These are phyloP conservation scores for Melieria crassipennis DNA, from an alignment of 2,888 invertebrate genomes.

Conservation along the genomic window DNA sequence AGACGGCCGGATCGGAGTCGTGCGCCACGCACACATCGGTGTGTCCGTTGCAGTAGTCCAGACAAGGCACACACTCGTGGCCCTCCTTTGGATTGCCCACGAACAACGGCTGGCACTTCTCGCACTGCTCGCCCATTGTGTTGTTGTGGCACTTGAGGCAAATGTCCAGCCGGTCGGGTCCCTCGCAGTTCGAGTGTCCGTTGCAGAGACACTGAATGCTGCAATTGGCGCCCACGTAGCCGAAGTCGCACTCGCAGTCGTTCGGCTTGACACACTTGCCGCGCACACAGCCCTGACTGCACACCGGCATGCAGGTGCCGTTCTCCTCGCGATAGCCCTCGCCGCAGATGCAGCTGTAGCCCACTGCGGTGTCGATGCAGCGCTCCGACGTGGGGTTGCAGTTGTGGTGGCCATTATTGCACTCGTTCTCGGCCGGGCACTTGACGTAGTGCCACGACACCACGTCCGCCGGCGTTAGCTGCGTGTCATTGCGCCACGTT, in stretches of 20 bases:
- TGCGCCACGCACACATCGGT: slow-evolving; percentile 79
- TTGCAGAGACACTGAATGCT: slow-evolving; percentile 94
- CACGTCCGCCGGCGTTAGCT: slow-evolving; percentile 66
- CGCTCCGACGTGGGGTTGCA: slow-evolving; percentile 88
- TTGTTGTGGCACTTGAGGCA: slow-evolving; percentile 90
- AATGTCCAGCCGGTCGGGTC: slow-evolving; percentile 82
- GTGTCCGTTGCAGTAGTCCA: slow-evolving; percentile 90
- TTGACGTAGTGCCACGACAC: slow-evolving; percentile 89
- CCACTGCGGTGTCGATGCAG: slow-evolving; percentile 78
- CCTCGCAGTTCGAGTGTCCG: slow-evolving; percentile 91
- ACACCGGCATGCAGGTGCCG: slow-evolving; percentile 80
- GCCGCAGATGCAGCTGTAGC: slow-evolving; percentile 86
- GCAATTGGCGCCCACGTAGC: slow-evolving; percentile 94
- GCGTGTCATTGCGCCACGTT: slow-evolving; percentile 61
- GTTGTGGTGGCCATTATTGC: slow-evolving; percentile 88
- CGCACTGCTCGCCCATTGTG: slow-evolving; percentile 92
- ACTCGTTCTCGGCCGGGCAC: slow-evolving; percentile 95
- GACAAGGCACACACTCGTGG: slow-evolving; percentile 86
- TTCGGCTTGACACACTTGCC: slow-evolving; percentile 86
- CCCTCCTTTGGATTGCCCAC: slow-evolving; percentile 91
- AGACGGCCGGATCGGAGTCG: slow-evolving; percentile 65
- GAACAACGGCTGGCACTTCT: slow-evolving; percentile 88
- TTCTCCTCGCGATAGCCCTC: slow-evolving; percentile 75
- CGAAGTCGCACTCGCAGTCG: slow-evolving; percentile 90
- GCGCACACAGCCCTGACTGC: slow-evolving; percentile 85